Percentiles rank a stretch among this genome's conserved stretches.
These are phyloP conservation scores for Siderastrea siderea DNA, from an alignment of 92 coral and sea anemone species.

Conservation along the genomic window DNA sequence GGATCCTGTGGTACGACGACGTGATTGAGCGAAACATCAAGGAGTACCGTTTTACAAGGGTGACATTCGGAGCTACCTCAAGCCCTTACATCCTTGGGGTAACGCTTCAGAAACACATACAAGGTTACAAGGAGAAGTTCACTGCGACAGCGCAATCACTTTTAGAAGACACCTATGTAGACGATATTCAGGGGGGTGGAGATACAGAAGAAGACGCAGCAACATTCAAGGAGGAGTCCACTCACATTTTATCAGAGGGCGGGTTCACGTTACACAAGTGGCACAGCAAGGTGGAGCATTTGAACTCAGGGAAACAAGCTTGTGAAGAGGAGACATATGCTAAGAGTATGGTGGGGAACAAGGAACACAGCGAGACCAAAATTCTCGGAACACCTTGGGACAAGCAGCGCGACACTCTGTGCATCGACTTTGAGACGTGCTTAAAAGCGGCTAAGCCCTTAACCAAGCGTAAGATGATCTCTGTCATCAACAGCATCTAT, in stretches of 20 bases:
- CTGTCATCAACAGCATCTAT: constrained; percentile 66
- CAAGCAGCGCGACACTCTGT: constrained; percentile 48
- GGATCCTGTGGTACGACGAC: constrained; percentile 54
- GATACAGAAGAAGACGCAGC: constrained; percentile 38
- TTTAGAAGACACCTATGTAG: constrained; percentile 74
- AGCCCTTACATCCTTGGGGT: constrained; percentile 76
- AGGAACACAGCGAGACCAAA: constrained; percentile 46
- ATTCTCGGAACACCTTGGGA: constrained; percentile 80
- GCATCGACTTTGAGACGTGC: constrained; percentile 39
- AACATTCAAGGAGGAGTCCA: constrained; percentile 65
- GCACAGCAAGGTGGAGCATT: constrained; percentile 68
- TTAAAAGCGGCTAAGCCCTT: constrained; percentile 1
- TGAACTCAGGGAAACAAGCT: constrained; percentile 1
- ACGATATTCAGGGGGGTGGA: constrained; percentile 81
- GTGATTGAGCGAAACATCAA: constrained; percentile 20
- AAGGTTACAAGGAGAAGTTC: constrained; percentile 36
- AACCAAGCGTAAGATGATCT: constrained; percentile 70
- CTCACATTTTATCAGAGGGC: constrained; percentile 57
- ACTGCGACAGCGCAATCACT: constrained; percentile 60
- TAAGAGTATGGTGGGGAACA: constrained; percentile 47
- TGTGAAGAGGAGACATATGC: constrained; percentile 44
- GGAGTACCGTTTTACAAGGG: constrained; percentile 72
- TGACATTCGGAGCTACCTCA: constrained; percentile 71
- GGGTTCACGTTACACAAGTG: constrained; percentile 77
- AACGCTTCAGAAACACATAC: constrained; percentile 67